Evolutionary conservation across 2,888 invertebrate genomes (phyloP), one percentile per base, ranked within the genome.

Genomic region (Horisme vitalbata): DNA sequence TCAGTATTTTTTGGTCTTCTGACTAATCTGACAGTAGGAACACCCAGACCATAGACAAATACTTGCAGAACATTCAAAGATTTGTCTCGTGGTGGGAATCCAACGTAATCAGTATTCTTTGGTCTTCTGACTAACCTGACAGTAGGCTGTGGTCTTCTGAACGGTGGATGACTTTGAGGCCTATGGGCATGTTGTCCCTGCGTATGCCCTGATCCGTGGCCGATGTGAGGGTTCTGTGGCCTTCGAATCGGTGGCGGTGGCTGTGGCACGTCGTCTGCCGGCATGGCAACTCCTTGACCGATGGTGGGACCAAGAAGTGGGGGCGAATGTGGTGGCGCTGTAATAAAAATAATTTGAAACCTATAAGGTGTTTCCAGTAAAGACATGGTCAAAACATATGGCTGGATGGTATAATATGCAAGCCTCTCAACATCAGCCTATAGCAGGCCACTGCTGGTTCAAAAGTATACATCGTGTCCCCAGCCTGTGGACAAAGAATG

Each of bases 261-360:
- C 18, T 15, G 44, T 1, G n/a, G n/a, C n/a, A 70, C 55, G 23
- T 94, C 94, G 0, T 92, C 92, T 21, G 94, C 93, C 0, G 93
- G 90, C 4, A 93, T 90, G 0, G 93, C 93, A 58, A 92, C 94
- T 0, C 94, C 94, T 0, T 93, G 93, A 9, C 93, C 94, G 9
- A 79, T 28, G 21, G 72, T 28, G 27, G 72, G 57, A 1, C 57
- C 63, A 3, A 61, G 27, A 0, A 71, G 65, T 0, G 74, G 72
- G 0, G 80, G 56, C 0, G 69, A 56, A 0, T 67, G 57, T 0
- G 64, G 68, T 3, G 59, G 75, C 24, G 54, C 77, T 77, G 64
- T 8, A 27, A 45, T 24, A 14, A 21, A 28, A 11, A 6, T 33
- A 51, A n/a, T n/a, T n/a, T n/a, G n/a, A n/a, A n/a, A n/a, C n/a